phyloP scores from a whole-genome alignment of 1,140 invertebrate species.

The Plodia interpunctella region DNA sequence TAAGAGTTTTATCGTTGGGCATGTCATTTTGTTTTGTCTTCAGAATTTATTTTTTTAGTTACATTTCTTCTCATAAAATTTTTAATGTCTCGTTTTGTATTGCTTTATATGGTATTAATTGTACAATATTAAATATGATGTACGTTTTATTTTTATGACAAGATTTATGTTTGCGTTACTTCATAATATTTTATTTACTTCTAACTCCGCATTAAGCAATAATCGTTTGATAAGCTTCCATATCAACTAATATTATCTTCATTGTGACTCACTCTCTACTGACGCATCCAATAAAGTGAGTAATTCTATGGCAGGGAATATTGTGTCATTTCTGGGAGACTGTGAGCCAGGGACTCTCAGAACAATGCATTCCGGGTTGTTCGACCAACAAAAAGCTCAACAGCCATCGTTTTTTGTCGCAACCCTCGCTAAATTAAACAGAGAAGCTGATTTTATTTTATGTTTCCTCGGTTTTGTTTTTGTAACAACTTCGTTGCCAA shows the following conservation, averaged over 20 bases:
- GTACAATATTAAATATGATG: no score
- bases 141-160: no score
- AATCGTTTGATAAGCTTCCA: constrained; percentile 16
- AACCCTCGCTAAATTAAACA: constrained; percentile 70
- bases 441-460: constrained; percentile 63
- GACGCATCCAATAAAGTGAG: constrained; percentile 49
- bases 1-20: constrained; percentile 14
- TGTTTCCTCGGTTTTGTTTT: constrained; percentile 34
- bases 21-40: neutral
- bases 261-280: constrained; percentile 32
- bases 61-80: no score
- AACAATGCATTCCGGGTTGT: constrained; percentile 69
- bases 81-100: neutral
- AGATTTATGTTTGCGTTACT: no score
- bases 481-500: constrained; percentile 6
- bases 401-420: constrained; percentile 61
- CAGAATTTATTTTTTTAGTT: neutral
- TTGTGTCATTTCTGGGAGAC: constrained; percentile 52
- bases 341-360: constrained; percentile 36
- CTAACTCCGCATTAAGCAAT: no score
- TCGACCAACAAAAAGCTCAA: constrained; percentile 59
- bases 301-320: constrained; percentile 46
- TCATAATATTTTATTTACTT: no score
- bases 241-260: constrained; percentile 18
- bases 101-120: neutral